A percentile compares a stretch with the other conserved stretches of the same genome.
Conservation (phyloP, 2,113 vertebrate species). For the Sylvilagus bachmani region DNA sequence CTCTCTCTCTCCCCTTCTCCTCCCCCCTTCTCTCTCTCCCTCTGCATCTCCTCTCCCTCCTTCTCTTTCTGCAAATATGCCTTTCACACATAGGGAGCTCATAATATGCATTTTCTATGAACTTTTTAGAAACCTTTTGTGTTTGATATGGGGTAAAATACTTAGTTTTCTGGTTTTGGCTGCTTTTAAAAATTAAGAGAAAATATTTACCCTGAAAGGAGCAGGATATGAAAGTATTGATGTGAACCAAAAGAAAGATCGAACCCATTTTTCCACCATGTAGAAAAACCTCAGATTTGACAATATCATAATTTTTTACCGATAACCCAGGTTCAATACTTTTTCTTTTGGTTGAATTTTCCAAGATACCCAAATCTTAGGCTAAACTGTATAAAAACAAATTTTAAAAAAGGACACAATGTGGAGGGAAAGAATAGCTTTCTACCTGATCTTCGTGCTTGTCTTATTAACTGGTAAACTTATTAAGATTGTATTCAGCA, state of each 20-base stretch:
- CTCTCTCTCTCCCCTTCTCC: neutral
- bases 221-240: neutral
- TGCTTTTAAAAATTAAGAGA: slow-evolving; percentile 32
- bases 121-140: too few species aligned
- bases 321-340: neutral
- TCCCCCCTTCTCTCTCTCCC: too few species aligned
- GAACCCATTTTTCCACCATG: neutral
- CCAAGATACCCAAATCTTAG: neutral
- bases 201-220: neutral
- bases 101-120: too few species aligned
- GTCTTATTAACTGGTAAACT: slow-evolving; percentile 1
- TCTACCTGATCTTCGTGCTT: neutral
- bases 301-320: neutral
- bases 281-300: neutral
- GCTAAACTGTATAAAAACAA: neutral
- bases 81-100: neutral
- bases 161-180: neutral
- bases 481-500: neutral
- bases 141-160: neutral
- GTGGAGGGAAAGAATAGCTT: neutral
- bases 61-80: neutral
- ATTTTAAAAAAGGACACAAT: neutral
- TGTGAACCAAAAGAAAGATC: neutral
- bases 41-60: neutral
- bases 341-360: neutral